Evolutionary conservation across 2,113 vertebrate species (phyloP).

Genomic region (Oreochromis spilurus): DNA sequence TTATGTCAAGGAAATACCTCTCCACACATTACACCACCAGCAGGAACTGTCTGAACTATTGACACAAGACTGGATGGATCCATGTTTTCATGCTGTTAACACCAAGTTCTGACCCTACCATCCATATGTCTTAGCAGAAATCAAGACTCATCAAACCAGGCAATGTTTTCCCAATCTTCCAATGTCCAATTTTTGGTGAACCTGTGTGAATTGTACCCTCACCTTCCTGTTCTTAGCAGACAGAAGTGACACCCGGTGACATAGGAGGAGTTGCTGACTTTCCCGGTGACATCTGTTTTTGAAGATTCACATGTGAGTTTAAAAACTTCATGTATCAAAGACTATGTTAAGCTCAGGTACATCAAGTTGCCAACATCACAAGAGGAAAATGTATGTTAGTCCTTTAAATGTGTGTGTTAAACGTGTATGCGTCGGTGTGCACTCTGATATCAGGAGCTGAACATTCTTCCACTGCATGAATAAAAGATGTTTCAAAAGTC

Average conservation of each 20-base stretch:
- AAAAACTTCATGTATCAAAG: neutral
- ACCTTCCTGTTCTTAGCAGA: neutral
- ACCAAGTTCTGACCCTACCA: neutral
- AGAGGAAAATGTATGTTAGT: neutral
- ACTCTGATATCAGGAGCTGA: constrained; percentile 9
- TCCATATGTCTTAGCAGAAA: neutral
- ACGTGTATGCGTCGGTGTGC: neutral
- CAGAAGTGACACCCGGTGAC: neutral
- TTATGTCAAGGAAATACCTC: neutral
- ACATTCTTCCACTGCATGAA: constrained; percentile 62
- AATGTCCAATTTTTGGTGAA: neutral
- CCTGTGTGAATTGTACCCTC: neutral
- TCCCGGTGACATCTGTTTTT: neutral
- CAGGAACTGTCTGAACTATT: neutral
- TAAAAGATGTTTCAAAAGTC: constrained; percentile 67
- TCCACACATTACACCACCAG: neutral
- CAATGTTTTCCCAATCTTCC: neutral
- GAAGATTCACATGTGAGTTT: neutral
- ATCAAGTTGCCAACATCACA: neutral
- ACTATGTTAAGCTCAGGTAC: neutral
- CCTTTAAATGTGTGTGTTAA: constrained; percentile 2
- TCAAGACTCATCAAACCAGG: neutral
- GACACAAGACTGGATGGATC: neutral
- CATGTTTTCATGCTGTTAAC: neutral
- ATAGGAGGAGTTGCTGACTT: neutral